Base-by-base conservation (phyloP, 2,113 vertebrate genomes). In the Marmota flaviventris region DNA sequence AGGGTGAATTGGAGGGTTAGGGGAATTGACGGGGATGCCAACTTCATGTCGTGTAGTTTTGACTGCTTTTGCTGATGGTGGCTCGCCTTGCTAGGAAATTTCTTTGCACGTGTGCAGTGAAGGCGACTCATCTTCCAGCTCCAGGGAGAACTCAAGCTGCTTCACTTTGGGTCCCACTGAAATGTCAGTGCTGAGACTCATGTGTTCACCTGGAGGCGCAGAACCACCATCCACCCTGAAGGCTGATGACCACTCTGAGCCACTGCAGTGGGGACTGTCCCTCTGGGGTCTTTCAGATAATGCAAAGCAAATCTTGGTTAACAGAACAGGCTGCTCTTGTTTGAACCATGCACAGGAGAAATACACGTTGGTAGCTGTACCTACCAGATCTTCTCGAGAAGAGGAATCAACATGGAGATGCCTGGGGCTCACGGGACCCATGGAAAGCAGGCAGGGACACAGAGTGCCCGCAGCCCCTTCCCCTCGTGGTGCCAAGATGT, bases 381-480 rank as follows among this genome's bases (percentile, higher is more conserved):
- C 75, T 78, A 32, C 24, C 20, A 42, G 32, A 6, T 73, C 10
- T 32, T 27, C 51, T 51, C 2, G 16, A 78, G 63, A 29, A 45
- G 27, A 45, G 8, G 7, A 29, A 0, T 11, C 51, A 37, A 1
- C 6, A 0, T 32, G 53, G 17, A 42, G 17, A 22, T 39, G 3
- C 13, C 0, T 11, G 0, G 1, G 10, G 61, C 32, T 29, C 75
- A 8, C 4, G 25, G n/a, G 37, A 32, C 25, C 10, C 5, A 12
- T 16, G 20, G 67, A n/a, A 63, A 34, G 29, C 6, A 73, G 42
- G 24, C 14, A 25, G 0, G n/a, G 17, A 45, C 24, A 13, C 13
- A 39, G 45, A 45, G 45, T 6, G 8, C 45, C 45, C 45, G 2
- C 24, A 48, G 37, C 25, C 32, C 22, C 3, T n/a, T 77, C 48